These are phyloP conservation scores for Tipula confusa DNA, from an alignment of 2,888 invertebrate species.

Conservation along the genomic window DNA sequence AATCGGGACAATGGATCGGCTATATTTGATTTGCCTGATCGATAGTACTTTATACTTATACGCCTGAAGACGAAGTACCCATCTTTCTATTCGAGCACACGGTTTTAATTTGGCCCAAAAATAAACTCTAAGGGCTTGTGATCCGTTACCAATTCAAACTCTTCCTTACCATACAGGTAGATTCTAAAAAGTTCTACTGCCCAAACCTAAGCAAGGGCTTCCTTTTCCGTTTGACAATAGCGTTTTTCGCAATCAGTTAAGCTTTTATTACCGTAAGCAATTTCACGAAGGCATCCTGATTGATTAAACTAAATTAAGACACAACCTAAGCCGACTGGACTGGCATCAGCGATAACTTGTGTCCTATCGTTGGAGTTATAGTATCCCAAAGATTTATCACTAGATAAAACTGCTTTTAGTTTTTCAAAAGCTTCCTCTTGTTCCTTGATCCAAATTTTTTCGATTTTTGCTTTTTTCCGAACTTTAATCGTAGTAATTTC, in stretches of 20 bases:
- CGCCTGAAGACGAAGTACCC: background rate
- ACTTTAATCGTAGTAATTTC: background rate
- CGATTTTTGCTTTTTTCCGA: background rate
- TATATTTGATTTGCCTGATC: background rate
- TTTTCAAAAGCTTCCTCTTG: background rate
- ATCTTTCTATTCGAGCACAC: background rate
- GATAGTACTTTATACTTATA: background rate
- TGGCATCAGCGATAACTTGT: background rate
- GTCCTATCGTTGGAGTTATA: background rate
- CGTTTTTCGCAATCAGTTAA: background rate
- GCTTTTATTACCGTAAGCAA: background rate
- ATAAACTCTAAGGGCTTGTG: background rate
- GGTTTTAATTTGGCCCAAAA: background rate
- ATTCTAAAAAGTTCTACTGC: background rate
- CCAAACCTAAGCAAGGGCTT: background rate
- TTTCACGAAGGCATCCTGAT: background rate
- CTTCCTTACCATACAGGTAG: background rate
- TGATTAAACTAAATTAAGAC: background rate
- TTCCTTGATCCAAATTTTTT: background rate
- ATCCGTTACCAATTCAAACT: background rate
- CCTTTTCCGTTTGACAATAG: background rate
- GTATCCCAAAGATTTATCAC: background rate
- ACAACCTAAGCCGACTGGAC: background rate
- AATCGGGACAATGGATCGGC: background rate
- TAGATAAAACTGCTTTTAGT: too few species aligned